A percentile compares a stretch with the other conserved stretches of the same genome.
Evolutionary conservation across 2,888 invertebrate genomes (phyloP).

Genomic region (Aradus depressus): DNA sequence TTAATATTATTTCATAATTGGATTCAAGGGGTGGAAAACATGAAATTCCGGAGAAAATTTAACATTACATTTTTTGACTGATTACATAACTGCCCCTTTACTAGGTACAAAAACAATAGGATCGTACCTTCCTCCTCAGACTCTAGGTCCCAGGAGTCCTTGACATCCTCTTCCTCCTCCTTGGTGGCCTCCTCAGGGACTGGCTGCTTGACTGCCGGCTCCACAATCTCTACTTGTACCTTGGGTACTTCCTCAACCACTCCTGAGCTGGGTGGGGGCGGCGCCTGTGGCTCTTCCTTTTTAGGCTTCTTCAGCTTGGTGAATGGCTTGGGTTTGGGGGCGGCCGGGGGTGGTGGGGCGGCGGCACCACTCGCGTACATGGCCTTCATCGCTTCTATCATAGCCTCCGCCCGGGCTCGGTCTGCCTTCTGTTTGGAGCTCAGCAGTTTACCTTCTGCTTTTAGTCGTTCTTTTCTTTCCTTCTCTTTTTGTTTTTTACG

Average conservation of each 20-base stretch:
- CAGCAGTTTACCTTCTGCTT: constrained; percentile 90
- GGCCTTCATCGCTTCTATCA: constrained; percentile 78
- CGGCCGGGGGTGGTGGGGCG: neutral
- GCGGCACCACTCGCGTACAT: constrained; percentile 14
- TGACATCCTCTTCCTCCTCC: constrained; percentile 47
- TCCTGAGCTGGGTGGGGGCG: neutral
- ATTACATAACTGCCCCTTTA: neutral
- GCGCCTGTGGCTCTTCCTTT: constrained; percentile 1
- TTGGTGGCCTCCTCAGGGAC: neutral
- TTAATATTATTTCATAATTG: too few relatives aligned
- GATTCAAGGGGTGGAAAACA: neutral
- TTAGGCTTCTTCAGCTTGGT: constrained; percentile 20
- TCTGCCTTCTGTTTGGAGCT: constrained; percentile 91
- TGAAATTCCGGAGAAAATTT: neutral
- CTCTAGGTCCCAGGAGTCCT: constrained; percentile 78
- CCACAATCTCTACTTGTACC: constrained; percentile 40
- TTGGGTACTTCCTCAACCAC: constrained; percentile 5
- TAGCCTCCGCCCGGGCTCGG: constrained; percentile 73
- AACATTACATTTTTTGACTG: neutral
- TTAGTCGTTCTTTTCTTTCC: constrained; percentile 80
- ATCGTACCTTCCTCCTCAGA: constrained; percentile 46
- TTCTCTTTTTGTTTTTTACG: constrained; percentile 85
- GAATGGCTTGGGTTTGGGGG: constrained; percentile 20
- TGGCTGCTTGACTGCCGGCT: constrained; percentile 11
- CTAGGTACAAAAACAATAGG: neutral